Evolutionary conservation across 2,113 vertebrate genomes (phyloP).

Genomic region (Columba janthina): DNA sequence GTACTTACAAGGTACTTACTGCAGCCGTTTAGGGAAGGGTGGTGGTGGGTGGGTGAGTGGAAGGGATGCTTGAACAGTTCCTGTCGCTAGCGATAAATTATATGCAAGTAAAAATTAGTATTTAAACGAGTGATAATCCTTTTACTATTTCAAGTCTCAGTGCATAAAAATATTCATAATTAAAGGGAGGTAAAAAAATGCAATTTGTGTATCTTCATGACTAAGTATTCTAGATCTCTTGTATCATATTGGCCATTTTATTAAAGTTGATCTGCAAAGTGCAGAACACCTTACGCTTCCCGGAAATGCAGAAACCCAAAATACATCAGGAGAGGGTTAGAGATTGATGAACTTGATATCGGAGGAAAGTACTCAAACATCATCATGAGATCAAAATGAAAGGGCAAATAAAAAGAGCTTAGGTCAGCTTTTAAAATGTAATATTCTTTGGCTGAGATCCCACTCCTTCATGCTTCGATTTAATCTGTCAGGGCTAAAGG

Average conservation of each 20-base stretch:
- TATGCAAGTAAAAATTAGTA: not conserved
- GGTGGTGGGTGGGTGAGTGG: not conserved
- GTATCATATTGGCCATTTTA: not conserved
- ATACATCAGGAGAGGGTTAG: not conserved
- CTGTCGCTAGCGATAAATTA: not conserved
- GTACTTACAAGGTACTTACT: constrained; percentile 68
- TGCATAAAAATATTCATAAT: not conserved
- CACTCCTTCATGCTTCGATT: constrained; percentile 71
- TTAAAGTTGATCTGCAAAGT: not conserved
- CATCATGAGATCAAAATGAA: constrained; percentile 63
- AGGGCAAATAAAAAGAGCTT: constrained; percentile 58
- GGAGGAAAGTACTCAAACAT: constrained; percentile 32
- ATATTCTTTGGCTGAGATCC: constrained; percentile 54
- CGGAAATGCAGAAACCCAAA: not conserved
- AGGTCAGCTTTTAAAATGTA: constrained; percentile 58
- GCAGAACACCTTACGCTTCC: not conserved
- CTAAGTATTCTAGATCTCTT: not conserved
- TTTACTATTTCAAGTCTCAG: not conserved
- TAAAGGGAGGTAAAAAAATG: not conserved
- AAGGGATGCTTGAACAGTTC: not conserved
- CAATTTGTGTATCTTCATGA: not conserved
- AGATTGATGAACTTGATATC: constrained; percentile 49
- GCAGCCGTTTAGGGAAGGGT: not conserved
- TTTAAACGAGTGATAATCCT: not conserved
- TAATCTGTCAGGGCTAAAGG: constrained; percentile 72